Conservation (phyloP, 2,797 vertebrate species). For the Melopsittacus undulatus region DNA sequence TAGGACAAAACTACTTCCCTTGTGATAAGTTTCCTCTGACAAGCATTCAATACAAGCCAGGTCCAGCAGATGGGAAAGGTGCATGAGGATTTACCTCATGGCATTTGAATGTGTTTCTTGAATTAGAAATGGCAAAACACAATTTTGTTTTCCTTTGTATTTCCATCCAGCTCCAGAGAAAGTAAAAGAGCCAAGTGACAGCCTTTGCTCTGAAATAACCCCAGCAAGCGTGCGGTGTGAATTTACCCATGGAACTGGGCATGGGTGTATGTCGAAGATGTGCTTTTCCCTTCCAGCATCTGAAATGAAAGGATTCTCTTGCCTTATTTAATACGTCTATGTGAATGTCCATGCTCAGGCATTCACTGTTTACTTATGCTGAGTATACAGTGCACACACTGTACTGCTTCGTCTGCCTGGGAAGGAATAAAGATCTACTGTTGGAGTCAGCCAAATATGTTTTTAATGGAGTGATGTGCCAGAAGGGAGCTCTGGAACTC, state of each 20-base stretch:
- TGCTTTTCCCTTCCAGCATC: neutral
- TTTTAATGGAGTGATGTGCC: neutral
- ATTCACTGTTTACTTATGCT: slow-evolving; percentile 35
- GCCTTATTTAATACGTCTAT: neutral
- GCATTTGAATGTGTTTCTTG: neutral
- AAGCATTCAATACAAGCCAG: neutral
- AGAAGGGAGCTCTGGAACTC: slow-evolving; percentile 12
- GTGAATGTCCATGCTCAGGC: neutral
- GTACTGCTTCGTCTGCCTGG: slow-evolving; percentile 30
- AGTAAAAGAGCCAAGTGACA: neutral
- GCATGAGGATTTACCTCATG: neutral
- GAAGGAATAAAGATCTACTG: slow-evolving; percentile 60
- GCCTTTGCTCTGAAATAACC: neutral
- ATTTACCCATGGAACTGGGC: neutral
- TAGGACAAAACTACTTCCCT: neutral
- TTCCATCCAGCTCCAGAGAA: neutral
- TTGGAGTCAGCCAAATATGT: slow-evolving; percentile 43
- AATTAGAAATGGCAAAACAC: neutral
- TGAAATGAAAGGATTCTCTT: neutral
- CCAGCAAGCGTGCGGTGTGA: neutral
- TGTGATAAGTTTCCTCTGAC: neutral
- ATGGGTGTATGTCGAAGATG: neutral
- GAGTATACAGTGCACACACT: slow-evolving; percentile 28
- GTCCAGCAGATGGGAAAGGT: neutral
- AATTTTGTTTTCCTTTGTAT: neutral